Conservation (phyloP, 2,888 invertebrate genomes). For the Agonopterix arenella region DNA sequence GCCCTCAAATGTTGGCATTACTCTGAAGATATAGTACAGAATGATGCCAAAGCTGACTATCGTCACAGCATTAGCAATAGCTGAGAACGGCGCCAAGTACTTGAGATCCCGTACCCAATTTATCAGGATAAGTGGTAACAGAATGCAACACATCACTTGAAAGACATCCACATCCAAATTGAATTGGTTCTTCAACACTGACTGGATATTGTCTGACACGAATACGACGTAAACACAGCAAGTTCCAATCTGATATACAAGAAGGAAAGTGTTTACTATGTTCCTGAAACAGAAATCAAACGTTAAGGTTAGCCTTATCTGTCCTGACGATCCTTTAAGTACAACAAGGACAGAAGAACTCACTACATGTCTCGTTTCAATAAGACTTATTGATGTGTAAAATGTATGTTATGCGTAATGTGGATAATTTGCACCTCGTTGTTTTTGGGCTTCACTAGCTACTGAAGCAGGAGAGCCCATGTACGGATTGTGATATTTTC, state of each 20-base stretch:
- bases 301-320: no score
- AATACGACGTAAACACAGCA: constrained; percentile 98
- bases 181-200: constrained; percentile 76
- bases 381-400: no score
- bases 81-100: constrained; percentile 92
- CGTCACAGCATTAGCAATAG: constrained; percentile 91
- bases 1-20: constrained; percentile 79
- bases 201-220: constrained; percentile 90
- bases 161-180: constrained; percentile 70
- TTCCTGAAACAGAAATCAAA: constrained; percentile 68
- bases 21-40: constrained; percentile 88
- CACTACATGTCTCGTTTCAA: no score
- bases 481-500: no score
- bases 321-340: no score
- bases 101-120: constrained; percentile 92
- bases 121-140: constrained; percentile 85
- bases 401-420: no score
- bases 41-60: constrained; percentile 90
- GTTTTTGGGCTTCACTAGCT: no score
- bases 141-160: constrained; percentile 83
- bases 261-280: constrained; percentile 83
- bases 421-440: no score
- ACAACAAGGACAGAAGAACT: no score
- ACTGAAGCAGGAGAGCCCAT: no score
- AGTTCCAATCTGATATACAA: constrained; percentile 95